Evolutionary conservation across 2,888 invertebrate genomes (phyloP).

Genomic region (Alcis repandata): DNA sequence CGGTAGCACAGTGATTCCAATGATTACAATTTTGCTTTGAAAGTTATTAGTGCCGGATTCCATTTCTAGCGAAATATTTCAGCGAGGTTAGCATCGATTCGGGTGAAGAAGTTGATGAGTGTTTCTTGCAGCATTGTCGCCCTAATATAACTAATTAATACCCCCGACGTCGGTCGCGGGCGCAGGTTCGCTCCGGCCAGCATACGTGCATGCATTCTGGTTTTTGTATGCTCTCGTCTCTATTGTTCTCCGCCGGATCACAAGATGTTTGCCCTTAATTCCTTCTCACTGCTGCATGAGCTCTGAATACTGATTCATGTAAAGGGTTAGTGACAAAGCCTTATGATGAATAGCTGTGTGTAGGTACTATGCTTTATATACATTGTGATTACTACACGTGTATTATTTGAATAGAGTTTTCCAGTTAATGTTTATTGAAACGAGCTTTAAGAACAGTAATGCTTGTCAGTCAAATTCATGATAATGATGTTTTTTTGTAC

Average conservation of each 20-base stretch:
- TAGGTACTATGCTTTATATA: constrained; percentile 18
- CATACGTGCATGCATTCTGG: constrained; percentile 70
- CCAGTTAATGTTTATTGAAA: background rate
- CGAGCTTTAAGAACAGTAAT: background rate
- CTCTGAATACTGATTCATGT: constrained; percentile 76
- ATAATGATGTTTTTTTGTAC: too few relatives aligned
- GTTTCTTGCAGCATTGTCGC: constrained; percentile 68
- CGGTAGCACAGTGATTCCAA: constrained; percentile 3
- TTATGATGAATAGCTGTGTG: constrained; percentile 34
- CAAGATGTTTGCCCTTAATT: constrained; percentile 82
- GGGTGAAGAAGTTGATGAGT: constrained; percentile 51
- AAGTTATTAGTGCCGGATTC: constrained; percentile 6
- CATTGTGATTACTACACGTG: constrained; percentile 18
- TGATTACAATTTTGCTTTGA: constrained; percentile 3
- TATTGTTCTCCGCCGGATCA: constrained; percentile 82
- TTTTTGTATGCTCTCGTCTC: constrained; percentile 76
- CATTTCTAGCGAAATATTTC: constrained; percentile 26
- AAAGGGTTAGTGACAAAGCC: constrained; percentile 51
- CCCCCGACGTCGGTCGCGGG: constrained; percentile 61
- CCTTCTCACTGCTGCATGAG: constrained; percentile 81
- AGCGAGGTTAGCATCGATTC: constrained; percentile 17
- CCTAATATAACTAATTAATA: constrained; percentile 82
- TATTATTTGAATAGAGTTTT: constrained; percentile 20
- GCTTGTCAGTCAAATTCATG: too few relatives aligned
- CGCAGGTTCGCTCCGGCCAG: constrained; percentile 67